Conservation (phyloP, 1,140 invertebrate genomes). For the Lepidostoma basale region DNA sequence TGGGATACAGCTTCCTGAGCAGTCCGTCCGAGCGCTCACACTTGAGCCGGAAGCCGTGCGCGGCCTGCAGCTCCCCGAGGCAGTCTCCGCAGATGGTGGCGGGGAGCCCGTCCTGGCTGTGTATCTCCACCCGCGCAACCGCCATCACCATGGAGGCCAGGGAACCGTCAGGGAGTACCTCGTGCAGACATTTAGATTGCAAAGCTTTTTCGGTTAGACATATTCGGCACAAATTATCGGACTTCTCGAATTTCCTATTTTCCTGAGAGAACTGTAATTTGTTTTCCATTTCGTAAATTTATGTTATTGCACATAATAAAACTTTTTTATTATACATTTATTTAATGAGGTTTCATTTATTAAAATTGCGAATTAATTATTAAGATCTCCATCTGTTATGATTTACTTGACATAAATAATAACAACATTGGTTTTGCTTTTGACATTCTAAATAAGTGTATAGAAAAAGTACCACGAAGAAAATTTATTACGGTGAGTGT, state of each 20-base stretch:
- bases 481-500: too few relatives aligned
- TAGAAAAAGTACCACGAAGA: too few relatives aligned
- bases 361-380: not conserved
- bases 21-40: constrained; percentile 18
- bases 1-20: not conserved
- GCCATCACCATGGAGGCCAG: not conserved
- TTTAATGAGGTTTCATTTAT: not conserved
- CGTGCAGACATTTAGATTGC: not conserved
- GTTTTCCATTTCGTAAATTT: not conserved
- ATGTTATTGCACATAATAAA: too few relatives aligned
- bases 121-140: constrained; percentile 10
- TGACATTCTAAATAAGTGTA: too few relatives aligned
- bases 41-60: constrained; percentile 10
- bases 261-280: not conserved
- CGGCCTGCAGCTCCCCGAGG: not conserved
- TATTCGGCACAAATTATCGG: not conserved
- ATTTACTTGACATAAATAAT: too few relatives aligned
- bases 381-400: too few relatives aligned
- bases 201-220: constrained; percentile 8
- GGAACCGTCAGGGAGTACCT: not conserved
- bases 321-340: not conserved
- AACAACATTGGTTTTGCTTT: too few relatives aligned
- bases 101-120: constrained; percentile 6
- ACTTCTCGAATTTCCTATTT: not conserved
- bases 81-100: constrained; percentile 18